A percentile compares a stretch with the other conserved stretches of the same genome.
These are phyloP conservation scores for Mustelus asterias DNA, from an alignment of 2,113 vertebrate species.

Conservation along the genomic window DNA sequence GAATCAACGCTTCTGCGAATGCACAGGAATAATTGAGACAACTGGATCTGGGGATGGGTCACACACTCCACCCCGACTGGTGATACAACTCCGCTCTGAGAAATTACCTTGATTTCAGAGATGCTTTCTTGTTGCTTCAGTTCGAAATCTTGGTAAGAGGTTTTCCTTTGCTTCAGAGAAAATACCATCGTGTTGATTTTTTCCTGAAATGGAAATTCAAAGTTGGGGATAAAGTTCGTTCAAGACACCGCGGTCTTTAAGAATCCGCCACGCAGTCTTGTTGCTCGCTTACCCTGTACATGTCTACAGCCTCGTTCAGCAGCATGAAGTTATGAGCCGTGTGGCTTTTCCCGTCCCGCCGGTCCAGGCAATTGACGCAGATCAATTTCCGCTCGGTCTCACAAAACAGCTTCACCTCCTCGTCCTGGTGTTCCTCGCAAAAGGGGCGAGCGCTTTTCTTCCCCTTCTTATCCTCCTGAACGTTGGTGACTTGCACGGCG, in stretches of 20 bases:
- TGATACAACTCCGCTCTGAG: neutral
- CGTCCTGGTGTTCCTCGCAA: constrained; percentile 11
- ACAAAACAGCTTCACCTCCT: constrained; percentile 4
- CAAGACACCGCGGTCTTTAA: neutral
- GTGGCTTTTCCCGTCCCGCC: neutral
- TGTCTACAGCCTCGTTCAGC: neutral
- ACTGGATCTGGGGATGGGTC: no score
- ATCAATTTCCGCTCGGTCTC: neutral
- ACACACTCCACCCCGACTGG: neutral
- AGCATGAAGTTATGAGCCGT: neutral
- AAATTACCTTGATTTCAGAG: neutral
- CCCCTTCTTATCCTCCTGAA: neutral
- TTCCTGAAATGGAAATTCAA: neutral
- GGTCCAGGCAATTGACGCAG: neutral
- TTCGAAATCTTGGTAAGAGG: neutral
- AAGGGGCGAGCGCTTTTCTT: fast-evolving
- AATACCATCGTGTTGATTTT: neutral
- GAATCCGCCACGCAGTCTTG: neutral
- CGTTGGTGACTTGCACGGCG: neutral
- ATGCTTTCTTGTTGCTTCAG: neutral
- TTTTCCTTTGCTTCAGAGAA: neutral
- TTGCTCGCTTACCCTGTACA: neutral
- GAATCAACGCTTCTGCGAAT: neutral
- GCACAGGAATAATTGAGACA: neutral
- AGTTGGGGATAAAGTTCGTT: neutral